These are phyloP conservation scores for Lutraria rhynchaena DNA, from an alignment of 1,140 invertebrate genomes.

Conservation along the genomic window DNA sequence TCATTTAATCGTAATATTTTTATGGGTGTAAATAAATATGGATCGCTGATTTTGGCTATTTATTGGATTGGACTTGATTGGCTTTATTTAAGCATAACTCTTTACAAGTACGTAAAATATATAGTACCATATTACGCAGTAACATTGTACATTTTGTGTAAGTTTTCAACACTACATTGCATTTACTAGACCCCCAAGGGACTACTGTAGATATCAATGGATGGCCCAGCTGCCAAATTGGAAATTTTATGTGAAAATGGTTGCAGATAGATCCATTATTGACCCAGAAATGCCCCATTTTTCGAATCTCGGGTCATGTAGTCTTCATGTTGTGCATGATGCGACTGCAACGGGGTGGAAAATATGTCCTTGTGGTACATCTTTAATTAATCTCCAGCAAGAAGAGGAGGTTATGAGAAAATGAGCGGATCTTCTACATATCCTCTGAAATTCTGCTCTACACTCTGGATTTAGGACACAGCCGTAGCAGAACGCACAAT, in stretches of 20 bases:
- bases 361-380: constrained; percentile 16
- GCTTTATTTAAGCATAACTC: no score
- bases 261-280: constrained; percentile 19
- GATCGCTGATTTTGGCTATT: no score
- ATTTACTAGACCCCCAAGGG: background rate
- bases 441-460: constrained; percentile 37
- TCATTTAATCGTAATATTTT: no score
- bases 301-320: constrained; percentile 54
- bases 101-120: no score
- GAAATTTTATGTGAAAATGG: constrained; percentile 61
- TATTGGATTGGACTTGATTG: no score
- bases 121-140: no score
- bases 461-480: constrained; percentile 33
- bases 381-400: constrained; percentile 82
- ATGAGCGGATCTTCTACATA: constrained; percentile 45
- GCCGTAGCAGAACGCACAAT: constrained; percentile 34
- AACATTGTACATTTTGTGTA: no score
- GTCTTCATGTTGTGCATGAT: constrained; percentile 55
- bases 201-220: constrained; percentile 62
- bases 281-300: constrained; percentile 17
- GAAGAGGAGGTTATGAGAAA: constrained; percentile 85
- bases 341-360: constrained; percentile 31
- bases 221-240: constrained; percentile 65
- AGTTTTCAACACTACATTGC: no score
- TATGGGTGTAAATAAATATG: no score